These are phyloP conservation scores for Microcebus tavaratra DNA, from an alignment of 2,113 vertebrate species.

Conservation along the genomic window DNA sequence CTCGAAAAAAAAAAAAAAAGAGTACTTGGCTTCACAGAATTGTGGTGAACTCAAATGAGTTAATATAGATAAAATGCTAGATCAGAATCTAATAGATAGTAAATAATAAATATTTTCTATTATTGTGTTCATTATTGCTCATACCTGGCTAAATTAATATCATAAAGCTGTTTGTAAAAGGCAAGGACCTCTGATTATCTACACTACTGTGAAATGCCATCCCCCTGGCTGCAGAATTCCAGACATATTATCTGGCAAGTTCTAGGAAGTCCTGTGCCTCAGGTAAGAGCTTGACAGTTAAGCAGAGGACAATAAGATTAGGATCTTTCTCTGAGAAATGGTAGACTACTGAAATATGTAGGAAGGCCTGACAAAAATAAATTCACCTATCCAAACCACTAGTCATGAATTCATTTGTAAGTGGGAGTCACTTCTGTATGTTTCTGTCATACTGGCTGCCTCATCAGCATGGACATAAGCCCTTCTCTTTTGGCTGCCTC, in stretches of 20 bases:
- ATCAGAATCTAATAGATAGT: neutral
- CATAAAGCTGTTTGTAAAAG: neutral
- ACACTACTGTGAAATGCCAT: neutral
- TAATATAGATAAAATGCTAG: neutral
- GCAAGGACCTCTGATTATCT: neutral
- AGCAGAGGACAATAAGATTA: neutral
- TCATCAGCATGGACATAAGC: neutral
- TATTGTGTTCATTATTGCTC: neutral
- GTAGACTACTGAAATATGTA: too few species aligned
- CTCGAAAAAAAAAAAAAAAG: too few species aligned
- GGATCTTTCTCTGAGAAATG: neutral
- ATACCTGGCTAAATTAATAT: neutral
- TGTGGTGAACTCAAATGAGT: neutral
- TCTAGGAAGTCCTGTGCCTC: neutral
- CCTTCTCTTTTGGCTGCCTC: neutral
- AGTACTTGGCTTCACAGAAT: neutral
- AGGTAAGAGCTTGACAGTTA: neutral
- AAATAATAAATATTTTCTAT: neutral
- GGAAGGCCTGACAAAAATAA: neutral
- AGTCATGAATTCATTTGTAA: neutral
- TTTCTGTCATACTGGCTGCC: neutral
- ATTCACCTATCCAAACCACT: neutral
- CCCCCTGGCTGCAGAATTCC: neutral
- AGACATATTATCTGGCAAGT: neutral
- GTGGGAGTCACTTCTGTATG: neutral